Evolutionary conservation across 2,113 vertebrate species (phyloP), one percentile per base, ranked within the genome.

Genomic region (Chaetorhynchus papuensis): DNA sequence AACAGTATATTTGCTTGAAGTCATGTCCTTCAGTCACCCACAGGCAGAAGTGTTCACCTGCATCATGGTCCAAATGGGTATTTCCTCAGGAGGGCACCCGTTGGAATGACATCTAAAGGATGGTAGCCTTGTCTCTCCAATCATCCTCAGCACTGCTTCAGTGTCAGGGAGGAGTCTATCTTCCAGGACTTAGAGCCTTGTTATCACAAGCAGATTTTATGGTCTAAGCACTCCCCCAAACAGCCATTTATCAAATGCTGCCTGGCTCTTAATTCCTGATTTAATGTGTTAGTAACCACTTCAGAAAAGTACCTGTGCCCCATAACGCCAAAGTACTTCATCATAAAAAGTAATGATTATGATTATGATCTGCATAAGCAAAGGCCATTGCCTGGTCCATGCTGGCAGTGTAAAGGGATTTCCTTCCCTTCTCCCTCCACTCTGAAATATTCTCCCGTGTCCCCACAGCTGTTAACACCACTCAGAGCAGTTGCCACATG

Each of bases 271-370:
- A 87, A 90, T 92, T 92, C 66, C 76, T 92, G 70, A 84, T 92
- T 97, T 96, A 95, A 96, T 97, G 93, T 90, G 92, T 96, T 96
- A 97, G 92, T 75, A 96, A 95, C 91, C 94, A 92, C 94, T 97
- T 94, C 68, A 80, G 84, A 92, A 74, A 77, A 77, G 84, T 96
- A 83, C 92, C 89, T 91, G 75, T 78, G 81, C 63, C 79, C 91
- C 87, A 91, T 95, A 94, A 94, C 19, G 45, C 87, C 78, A 22
- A 95, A 95, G 91, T 68, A 75, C 90, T 96, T 96, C 44, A 93
- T 74, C 94, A 94, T 97, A 96, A 96, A 96, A 96, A 71, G 87
- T 96, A 93, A 97, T 70, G 92, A 94, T 94, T 89, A 97, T 94
- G 90, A 93, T 97, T 92, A 96, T 94, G 89, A 77, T 86, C 95